Evolutionary conservation across 2,113 vertebrate genomes (phyloP).

Genomic region (Cryptotis parvus): DNA sequence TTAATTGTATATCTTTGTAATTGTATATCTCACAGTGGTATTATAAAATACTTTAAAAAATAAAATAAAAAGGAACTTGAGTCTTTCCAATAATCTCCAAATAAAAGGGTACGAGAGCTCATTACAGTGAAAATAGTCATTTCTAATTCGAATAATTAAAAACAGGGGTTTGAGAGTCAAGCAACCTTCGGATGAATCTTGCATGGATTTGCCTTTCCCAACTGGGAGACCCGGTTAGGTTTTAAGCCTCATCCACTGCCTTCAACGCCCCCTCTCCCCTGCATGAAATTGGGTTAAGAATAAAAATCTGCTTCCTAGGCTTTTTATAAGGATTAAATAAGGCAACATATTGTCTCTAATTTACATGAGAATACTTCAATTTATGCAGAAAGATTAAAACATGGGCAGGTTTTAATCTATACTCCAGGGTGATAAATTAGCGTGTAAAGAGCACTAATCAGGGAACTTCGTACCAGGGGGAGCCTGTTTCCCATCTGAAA

Average conservation of each 20-base stretch:
- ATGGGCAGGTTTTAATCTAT: constrained; percentile 51
- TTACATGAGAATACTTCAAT: constrained; percentile 59
- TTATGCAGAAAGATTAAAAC: constrained; percentile 57
- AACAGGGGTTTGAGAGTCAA: neutral
- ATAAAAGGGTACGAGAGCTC: constrained; percentile 6
- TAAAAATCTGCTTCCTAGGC: neutral
- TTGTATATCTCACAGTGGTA: no score
- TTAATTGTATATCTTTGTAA: no score
- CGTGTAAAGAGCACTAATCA: constrained; percentile 54
- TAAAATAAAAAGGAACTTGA: no score
- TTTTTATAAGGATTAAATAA: constrained; percentile 51
- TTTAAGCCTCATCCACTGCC: neutral
- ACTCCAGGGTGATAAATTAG: constrained; percentile 56
- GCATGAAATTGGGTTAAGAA: neutral
- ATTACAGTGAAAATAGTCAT: neutral
- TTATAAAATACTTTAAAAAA: no score
- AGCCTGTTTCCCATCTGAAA: constrained; percentile 60
- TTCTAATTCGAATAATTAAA: constrained; percentile 39
- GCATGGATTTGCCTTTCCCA: neutral
- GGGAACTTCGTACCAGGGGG: constrained; percentile 11
- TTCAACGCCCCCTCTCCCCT: no score
- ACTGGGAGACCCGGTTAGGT: neutral
- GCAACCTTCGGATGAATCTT: neutral
- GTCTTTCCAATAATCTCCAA: constrained; percentile 16
- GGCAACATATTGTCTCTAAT: constrained; percentile 50